Conservation (phyloP, 2,888 invertebrate species). For the Caenorhabditis plicata region DNA sequence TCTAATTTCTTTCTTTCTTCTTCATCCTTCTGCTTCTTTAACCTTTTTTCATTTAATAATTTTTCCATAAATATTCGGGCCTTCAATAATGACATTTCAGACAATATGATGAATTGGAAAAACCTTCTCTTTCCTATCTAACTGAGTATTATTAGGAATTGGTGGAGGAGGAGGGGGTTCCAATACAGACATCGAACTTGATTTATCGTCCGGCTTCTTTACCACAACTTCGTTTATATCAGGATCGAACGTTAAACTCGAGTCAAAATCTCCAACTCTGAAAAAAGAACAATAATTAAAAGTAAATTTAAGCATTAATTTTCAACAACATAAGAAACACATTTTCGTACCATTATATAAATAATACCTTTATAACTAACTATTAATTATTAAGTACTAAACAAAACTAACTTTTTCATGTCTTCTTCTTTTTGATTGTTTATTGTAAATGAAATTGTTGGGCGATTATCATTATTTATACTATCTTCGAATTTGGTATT, state of each 20-base stretch:
- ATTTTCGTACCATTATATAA: too few relatives aligned
- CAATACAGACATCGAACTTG: not conserved
- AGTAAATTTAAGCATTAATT: too few relatives aligned
- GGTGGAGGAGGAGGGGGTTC: conserved; percentile 30
- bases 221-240: conserved; percentile 9
- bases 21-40: conserved; percentile 32
- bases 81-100: too few relatives aligned
- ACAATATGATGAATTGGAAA: too few relatives aligned
- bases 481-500: too few relatives aligned
- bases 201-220: not conserved
- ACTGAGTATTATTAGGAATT: conserved; percentile 22
- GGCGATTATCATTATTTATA: too few relatives aligned
- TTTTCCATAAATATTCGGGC: conserved; percentile 58
- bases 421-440: too few relatives aligned
- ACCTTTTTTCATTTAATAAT: conserved; percentile 47
- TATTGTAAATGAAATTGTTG: too few relatives aligned
- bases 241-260: conserved; percentile 22
- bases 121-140: conserved; percentile 47
- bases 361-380: too few relatives aligned
- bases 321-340: too few relatives aligned
- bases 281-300: conserved; percentile 5
- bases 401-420: too few relatives aligned
- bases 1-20: conserved; percentile 32
- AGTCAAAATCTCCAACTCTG: conserved; percentile 9
- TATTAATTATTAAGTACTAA: too few relatives aligned